Conservation (phyloP, 2,113 vertebrate genomes). For the Antigone vipio region DNA sequence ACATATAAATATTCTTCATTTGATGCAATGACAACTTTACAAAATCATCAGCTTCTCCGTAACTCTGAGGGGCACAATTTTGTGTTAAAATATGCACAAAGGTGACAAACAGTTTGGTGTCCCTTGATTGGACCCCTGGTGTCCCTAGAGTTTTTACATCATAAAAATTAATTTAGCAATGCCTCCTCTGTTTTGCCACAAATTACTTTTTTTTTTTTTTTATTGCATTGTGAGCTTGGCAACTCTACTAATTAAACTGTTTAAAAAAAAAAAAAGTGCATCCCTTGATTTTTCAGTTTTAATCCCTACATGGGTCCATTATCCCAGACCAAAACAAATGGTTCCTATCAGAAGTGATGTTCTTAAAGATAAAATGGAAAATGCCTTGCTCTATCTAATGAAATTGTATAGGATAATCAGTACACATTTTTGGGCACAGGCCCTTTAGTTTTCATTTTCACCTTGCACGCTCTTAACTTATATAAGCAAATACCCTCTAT, state of each 20-base stretch:
- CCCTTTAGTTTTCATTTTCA: background rate
- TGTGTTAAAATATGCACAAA: background rate
- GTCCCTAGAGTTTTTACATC: background rate
- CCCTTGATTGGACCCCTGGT: background rate
- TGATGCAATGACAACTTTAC: background rate
- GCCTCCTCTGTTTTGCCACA: background rate
- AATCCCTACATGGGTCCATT: background rate
- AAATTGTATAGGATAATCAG: background rate
- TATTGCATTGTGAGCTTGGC: background rate
- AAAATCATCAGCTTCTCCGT: background rate
- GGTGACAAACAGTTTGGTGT: background rate
- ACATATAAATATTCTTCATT: background rate
- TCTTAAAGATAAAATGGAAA: background rate
- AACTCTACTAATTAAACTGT: background rate
- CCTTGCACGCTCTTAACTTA: background rate
- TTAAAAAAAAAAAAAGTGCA: background rate
- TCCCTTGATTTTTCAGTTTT: background rate
- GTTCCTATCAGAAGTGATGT: background rate
- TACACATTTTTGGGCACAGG: background rate
- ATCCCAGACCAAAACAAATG: background rate
- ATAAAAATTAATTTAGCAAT: conserved; percentile 19
- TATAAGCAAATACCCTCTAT: background rate
- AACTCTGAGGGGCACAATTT: background rate
- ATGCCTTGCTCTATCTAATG: background rate
- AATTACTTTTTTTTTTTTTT: background rate